These are phyloP conservation scores for Agrochola lota DNA, from an alignment of 2,888 invertebrate species.

Conservation along the genomic window DNA sequence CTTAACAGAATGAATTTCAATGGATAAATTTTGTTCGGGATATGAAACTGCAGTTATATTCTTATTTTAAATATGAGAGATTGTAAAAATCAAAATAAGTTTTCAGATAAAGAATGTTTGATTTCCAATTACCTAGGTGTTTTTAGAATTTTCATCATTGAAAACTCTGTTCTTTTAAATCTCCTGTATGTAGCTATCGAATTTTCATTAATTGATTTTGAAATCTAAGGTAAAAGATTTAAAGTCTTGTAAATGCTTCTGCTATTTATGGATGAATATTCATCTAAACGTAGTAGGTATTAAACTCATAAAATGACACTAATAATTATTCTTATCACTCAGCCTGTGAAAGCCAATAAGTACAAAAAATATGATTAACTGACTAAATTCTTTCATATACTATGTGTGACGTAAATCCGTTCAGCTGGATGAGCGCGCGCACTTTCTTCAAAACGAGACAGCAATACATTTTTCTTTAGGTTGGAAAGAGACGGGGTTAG, in stretches of 20 bases:
- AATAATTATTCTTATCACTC: not conserved
- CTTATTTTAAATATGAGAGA: not conserved
- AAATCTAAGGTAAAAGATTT: not conserved
- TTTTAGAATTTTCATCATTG: not conserved
- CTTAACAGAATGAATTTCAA: not conserved
- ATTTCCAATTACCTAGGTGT: fast-evolving
- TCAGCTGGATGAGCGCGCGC: conserved; percentile 80
- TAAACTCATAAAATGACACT: not conserved
- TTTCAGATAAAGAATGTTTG: not conserved
- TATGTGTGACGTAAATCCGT: conserved; percentile 83
- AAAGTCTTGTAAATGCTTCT: not conserved
- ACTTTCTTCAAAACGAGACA: conserved; percentile 86
- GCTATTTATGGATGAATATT: not conserved
- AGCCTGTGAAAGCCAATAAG: not conserved
- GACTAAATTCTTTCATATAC: conserved; percentile 67
- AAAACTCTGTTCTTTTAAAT: not conserved
- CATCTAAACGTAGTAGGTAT: not conserved
- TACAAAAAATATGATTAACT: not conserved
- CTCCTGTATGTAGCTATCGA: not conserved
- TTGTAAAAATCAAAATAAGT: not conserved
- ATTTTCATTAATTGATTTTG: not conserved
- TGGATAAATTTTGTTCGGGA: not conserved
- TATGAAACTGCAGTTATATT: not conserved
- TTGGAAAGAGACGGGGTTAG: conserved; percentile 76
- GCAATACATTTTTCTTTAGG: conserved; percentile 53